Evolutionary conservation across 2,797 vertebrate genomes (phyloP).

Genomic region (Hybognathus amarus): DNA sequence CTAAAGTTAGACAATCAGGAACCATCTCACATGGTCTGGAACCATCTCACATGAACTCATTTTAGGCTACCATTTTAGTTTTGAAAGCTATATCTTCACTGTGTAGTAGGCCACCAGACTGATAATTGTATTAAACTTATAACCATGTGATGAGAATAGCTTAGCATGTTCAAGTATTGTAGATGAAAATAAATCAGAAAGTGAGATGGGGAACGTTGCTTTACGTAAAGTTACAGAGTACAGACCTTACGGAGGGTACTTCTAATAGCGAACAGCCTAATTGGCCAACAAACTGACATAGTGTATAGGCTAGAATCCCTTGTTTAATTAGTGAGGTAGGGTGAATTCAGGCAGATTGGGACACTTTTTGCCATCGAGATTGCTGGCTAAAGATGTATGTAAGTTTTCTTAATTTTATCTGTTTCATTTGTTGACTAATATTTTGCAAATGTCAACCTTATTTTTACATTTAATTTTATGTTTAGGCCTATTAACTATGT

Average conservation of each 20-base stretch:
- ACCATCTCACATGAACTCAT: background rate
- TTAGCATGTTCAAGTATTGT: background rate
- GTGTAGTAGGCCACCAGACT: background rate
- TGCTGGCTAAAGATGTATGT: background rate
- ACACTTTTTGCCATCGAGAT: too few relatives aligned
- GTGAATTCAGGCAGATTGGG: too few relatives aligned
- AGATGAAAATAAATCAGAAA: background rate
- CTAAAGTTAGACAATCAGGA: background rate
- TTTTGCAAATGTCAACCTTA: background rate
- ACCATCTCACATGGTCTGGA: background rate
- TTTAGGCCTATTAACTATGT: background rate
- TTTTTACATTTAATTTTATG: background rate
- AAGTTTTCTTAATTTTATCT: too few relatives aligned
- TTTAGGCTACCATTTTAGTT: background rate
- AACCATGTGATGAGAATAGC: background rate
- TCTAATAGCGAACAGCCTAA: background rate
- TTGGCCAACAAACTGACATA: background rate
- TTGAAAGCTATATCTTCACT: background rate
- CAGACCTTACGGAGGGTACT: background rate
- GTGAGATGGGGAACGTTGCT: background rate
- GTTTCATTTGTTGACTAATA: background rate
- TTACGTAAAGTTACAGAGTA: background rate
- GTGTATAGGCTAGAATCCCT: background rate
- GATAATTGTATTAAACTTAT: background rate
- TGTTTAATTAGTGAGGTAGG: background rate